These are phyloP conservation scores for Piscicola geometra DNA, from an alignment of 2,888 invertebrate species.

Conservation along the genomic window DNA sequence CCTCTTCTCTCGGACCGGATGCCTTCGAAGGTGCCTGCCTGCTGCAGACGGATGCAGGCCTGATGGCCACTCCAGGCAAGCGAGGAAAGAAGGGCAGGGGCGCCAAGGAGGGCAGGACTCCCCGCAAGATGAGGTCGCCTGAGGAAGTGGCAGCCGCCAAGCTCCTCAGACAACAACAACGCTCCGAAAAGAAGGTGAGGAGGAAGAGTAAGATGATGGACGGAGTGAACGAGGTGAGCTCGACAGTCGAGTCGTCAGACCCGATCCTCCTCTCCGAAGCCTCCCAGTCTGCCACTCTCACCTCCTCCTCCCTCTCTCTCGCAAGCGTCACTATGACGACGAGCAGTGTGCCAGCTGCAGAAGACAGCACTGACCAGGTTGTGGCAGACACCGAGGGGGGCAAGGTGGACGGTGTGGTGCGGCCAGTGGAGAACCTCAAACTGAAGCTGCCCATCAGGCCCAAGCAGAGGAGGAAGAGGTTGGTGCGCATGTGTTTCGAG, in stretches of 20 bases:
- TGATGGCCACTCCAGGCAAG: conserved; percentile 45
- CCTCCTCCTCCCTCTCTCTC: not conserved
- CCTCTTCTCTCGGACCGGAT: conserved; percentile 28
- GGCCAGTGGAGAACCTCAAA: conserved; percentile 25
- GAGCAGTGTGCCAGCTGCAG: not conserved
- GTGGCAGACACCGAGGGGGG: not conserved
- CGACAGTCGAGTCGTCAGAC: conserved; percentile 34
- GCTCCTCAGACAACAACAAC: conserved; percentile 26
- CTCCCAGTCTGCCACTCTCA: not conserved
- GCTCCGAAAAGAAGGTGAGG: conserved; percentile 26
- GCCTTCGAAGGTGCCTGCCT: not conserved
- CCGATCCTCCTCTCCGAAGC: not conserved
- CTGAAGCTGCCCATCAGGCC: conserved; percentile 23
- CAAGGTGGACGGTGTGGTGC: not conserved
- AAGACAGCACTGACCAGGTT: not conserved
- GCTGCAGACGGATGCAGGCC: conserved; percentile 1
- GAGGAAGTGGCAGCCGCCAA: conserved; percentile 42
- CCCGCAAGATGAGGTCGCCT: conserved; percentile 44
- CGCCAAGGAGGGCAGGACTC: conserved; percentile 44
- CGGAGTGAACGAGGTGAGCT: conserved; percentile 33
- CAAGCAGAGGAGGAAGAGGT: conserved; percentile 39
- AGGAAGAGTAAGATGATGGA: conserved; percentile 31
- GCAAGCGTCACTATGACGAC: not conserved
- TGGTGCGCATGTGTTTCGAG: too few species aligned
- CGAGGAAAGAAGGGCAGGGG: conserved; percentile 43